Evolutionary conservation across 2,113 vertebrate species (phyloP).

Genomic region (Caretta caretta): DNA sequence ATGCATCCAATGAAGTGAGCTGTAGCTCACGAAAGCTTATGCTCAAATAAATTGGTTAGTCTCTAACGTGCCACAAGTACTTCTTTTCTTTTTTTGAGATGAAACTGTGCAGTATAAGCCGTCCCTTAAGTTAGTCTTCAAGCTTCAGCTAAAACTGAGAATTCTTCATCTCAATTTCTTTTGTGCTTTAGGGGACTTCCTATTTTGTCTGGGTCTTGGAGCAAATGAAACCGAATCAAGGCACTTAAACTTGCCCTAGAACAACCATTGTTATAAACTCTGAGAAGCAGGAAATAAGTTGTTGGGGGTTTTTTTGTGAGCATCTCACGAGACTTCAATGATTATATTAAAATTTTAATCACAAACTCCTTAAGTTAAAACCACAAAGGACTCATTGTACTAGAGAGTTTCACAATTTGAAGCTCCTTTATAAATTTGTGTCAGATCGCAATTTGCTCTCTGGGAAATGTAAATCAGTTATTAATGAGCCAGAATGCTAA

Average conservation of each 20-base stretch:
- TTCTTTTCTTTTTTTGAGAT: not conserved
- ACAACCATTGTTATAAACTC: conserved; percentile 34
- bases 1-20: too few relatives aligned
- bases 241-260: conserved; percentile 45
- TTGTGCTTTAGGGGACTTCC: conserved; percentile 2
- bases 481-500: conserved; percentile 78
- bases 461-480: conserved; percentile 82
- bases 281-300: conserved; percentile 67
- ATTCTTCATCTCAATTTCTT: not conserved
- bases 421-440: conserved; percentile 77
- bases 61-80: too few relatives aligned
- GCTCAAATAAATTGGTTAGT: too few relatives aligned
- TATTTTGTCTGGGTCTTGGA: conserved; percentile 32
- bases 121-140: not conserved
- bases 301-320: conserved; percentile 63
- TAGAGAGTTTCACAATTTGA: conserved; percentile 73
- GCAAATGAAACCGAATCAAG: conserved; percentile 37
- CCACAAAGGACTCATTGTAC: conserved; percentile 77
- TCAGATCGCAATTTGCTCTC: conserved; percentile 80
- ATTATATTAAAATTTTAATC: conserved; percentile 82
- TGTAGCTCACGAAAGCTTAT: too few relatives aligned
- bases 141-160: not conserved
- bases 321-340: conserved; percentile 68
- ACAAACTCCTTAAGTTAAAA: conserved; percentile 71
- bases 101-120: not conserved